Evolutionary conservation across 2,797 vertebrate species (phyloP).

Genomic region (Myotis vivesi): DNA sequence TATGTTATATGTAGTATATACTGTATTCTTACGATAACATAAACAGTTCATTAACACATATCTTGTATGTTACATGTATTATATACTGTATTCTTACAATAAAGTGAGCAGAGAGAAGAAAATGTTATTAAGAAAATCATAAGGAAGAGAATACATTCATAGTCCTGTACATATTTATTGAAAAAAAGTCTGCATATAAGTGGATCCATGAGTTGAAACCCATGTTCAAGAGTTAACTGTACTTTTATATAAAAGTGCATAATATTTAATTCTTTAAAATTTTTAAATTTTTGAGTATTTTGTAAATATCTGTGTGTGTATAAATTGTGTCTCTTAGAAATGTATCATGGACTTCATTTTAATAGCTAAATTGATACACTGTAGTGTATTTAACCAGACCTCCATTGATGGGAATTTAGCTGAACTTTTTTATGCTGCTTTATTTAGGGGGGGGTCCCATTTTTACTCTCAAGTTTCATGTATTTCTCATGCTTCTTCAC

Average conservation of each 20-base stretch:
- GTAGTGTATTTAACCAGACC: not conserved
- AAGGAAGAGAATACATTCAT: not conserved
- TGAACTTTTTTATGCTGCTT: not conserved
- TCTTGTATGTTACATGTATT: too few relatives aligned
- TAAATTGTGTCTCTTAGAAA: not conserved
- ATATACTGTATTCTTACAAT: not conserved
- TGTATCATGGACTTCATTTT: not conserved
- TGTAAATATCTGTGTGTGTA: not conserved
- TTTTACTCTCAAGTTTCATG: not conserved
- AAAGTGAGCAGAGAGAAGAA: not conserved
- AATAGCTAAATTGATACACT: not conserved
- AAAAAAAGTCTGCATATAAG: not conserved
- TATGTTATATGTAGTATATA: not conserved
- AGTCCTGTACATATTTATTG: not conserved
- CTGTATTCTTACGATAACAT: too few relatives aligned
- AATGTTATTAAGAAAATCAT: not conserved
- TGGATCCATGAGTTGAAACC: not conserved
- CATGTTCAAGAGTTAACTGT: not conserved
- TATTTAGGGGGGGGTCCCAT: not conserved
- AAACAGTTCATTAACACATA: too few relatives aligned
- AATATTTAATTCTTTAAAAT: not conserved
- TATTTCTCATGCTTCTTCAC: not conserved
- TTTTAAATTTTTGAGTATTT: not conserved
- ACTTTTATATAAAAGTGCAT: not conserved
- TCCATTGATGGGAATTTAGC: not conserved